These are phyloP conservation scores for Ditula angustiorana DNA, from an alignment of 2,888 invertebrate genomes.

Conservation along the genomic window DNA sequence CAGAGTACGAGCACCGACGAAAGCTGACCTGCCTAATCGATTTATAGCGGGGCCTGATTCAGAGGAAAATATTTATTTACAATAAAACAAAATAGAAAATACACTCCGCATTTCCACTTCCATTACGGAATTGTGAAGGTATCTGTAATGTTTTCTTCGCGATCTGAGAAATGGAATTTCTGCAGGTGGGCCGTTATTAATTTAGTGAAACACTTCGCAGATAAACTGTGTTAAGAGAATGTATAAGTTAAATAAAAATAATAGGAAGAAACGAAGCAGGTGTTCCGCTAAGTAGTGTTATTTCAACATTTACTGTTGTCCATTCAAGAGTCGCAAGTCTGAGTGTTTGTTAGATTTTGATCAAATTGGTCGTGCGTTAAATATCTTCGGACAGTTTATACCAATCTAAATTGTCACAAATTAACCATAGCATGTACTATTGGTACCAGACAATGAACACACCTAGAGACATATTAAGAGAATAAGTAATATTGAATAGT, in stretches of 20 bases:
- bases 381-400: too few relatives aligned
- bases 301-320: not conserved
- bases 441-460: too few relatives aligned
- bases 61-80: slow-evolving; percentile 64
- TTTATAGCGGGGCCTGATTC: slow-evolving; percentile 65
- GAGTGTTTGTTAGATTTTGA: too few relatives aligned
- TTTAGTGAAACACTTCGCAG: slow-evolving; percentile 31
- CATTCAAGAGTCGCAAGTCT: not conserved
- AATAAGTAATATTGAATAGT: too few relatives aligned
- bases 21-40: slow-evolving; percentile 76
- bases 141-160: slow-evolving; percentile 40
- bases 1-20: slow-evolving; percentile 64
- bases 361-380: too few relatives aligned
- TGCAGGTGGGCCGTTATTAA: slow-evolving; percentile 40
- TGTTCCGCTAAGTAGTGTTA: not conserved
- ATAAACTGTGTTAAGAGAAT: slow-evolving; percentile 16
- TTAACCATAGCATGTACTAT: too few relatives aligned
- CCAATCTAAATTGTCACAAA: too few relatives aligned
- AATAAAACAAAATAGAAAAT: slow-evolving; percentile 63
- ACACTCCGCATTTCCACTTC: slow-evolving; percentile 51
- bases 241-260: not conserved
- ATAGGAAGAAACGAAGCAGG: slow-evolving; percentile 8
- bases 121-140: slow-evolving; percentile 56
- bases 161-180: slow-evolving; percentile 45
- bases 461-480: too few relatives aligned